A percentile compares a stretch with the other conserved stretches of the same genome.
phyloP scores from a whole-genome alignment of 2,797 vertebrate genomes.

The Gambelia wislizenii region DNA sequence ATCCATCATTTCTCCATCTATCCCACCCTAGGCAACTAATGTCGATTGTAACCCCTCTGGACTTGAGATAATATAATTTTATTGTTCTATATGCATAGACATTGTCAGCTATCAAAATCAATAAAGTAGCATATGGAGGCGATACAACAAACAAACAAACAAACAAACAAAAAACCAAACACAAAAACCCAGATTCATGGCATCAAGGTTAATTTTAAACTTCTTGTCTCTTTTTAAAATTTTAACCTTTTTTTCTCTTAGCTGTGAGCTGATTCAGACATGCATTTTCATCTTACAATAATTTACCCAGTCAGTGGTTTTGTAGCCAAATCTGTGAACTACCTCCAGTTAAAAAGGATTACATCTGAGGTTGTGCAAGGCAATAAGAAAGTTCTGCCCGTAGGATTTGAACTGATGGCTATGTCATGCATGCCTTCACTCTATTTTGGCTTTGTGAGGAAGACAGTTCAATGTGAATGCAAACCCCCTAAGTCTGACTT shows the following conservation, averaged over 20 bases:
- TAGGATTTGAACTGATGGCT: not conserved
- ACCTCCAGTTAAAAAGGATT: not conserved
- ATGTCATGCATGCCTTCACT: not conserved
- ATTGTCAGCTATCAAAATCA: not conserved
- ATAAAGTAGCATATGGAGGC: not conserved
- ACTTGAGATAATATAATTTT: not conserved
- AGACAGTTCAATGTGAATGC: not conserved
- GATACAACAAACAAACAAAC: not conserved
- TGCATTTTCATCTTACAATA: not conserved
- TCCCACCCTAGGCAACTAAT: not conserved
- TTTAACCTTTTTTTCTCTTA: not conserved
- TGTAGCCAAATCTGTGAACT: not conserved
- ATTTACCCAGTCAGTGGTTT: not conserved
- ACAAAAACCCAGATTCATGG: not conserved
- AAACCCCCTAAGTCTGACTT: not conserved
- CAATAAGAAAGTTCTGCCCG: not conserved
- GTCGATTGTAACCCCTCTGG: not conserved
- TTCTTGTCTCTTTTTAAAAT: not conserved
- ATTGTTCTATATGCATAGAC: not conserved
- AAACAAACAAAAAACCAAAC: too few species aligned
- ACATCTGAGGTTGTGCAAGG: not conserved
- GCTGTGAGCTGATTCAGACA: not conserved
- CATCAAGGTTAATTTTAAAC: not conserved
- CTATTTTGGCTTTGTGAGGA: not conserved
- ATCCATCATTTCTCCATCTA: not conserved